These are phyloP conservation scores for Diadophis punctatus DNA, from an alignment of 2,113 vertebrate species.

Conservation along the genomic window DNA sequence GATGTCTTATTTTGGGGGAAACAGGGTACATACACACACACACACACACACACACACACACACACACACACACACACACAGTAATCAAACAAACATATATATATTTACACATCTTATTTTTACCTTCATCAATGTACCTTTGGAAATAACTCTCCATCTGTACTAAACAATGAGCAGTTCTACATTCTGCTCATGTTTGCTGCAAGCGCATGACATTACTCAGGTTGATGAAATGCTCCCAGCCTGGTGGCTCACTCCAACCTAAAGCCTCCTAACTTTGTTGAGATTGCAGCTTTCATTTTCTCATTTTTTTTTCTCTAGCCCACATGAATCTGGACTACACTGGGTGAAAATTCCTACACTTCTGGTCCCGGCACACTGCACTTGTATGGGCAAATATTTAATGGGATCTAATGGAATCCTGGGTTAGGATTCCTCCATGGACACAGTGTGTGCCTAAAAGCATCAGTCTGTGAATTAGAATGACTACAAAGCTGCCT, in stretches of 20 bases:
- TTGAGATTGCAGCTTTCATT: background rate
- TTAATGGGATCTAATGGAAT: background rate
- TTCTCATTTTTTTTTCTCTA: no score
- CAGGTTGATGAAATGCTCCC: background rate
- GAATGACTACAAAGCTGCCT: background rate
- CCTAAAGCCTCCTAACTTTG: no score
- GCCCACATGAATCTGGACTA: background rate
- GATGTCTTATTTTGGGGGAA: no score
- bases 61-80: no score
- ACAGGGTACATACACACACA: no score
- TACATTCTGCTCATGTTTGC: background rate
- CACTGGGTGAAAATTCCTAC: background rate
- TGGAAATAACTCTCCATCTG: background rate
- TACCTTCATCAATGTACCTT: background rate
- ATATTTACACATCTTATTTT: background rate
- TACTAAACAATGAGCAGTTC: background rate
- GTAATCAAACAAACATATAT: no score
- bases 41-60: no score
- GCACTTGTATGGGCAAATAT: background rate
- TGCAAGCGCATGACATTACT: background rate
- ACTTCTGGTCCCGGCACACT: background rate
- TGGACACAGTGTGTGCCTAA: background rate
- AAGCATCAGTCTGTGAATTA: background rate
- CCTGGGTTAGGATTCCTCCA: background rate
- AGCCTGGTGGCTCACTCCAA: background rate